These are phyloP conservation scores for Zosterops hypoxanthus DNA, from an alignment of 2,113 vertebrate species.

Conservation along the genomic window DNA sequence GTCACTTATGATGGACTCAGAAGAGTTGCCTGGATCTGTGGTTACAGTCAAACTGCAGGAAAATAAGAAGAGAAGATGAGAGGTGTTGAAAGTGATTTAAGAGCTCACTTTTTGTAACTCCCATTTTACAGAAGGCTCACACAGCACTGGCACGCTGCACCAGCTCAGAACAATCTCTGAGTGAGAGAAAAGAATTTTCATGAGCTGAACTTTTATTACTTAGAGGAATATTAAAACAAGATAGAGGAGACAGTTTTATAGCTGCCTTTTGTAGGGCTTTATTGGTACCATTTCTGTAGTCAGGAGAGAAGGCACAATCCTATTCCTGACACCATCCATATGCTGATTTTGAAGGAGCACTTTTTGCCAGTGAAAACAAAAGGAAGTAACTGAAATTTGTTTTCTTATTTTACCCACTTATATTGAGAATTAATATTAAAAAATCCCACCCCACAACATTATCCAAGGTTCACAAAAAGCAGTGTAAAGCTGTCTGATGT, in stretches of 20 bases:
- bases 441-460: accelerated
- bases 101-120: neutral
- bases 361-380: neutral
- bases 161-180: neutral
- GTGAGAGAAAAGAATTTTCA: neutral
- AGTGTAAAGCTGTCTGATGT: neutral
- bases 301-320: neutral
- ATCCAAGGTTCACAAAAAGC: neutral
- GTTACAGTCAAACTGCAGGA: neutral
- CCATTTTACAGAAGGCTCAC: neutral
- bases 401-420: neutral
- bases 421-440: neutral
- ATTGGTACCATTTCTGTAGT: neutral
- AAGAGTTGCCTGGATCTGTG: neutral
- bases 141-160: neutral
- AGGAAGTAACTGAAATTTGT: neutral
- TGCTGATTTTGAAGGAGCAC: neutral
- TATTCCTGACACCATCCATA: neutral
- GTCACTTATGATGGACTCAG: neutral
- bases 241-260: neutral
- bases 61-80: neutral
- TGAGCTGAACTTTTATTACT: neutral
- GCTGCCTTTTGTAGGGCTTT: neutral
- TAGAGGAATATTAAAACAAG: neutral
- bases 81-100: neutral